Evolutionary conservation across 2,113 vertebrate species (phyloP).

Genomic region (Tachysurus vachellii): DNA sequence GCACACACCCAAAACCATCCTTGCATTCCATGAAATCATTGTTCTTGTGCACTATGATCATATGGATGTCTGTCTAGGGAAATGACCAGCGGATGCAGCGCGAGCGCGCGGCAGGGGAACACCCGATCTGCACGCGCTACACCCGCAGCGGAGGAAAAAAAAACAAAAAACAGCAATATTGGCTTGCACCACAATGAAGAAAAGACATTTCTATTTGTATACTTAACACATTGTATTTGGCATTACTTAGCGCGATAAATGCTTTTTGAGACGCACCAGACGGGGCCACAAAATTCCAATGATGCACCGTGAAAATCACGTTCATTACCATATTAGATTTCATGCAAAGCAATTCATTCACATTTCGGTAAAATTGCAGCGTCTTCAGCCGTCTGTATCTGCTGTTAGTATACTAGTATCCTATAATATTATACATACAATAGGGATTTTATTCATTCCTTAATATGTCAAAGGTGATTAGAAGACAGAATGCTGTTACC

Average conservation of each 20-base stretch:
- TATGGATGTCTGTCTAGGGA: background rate
- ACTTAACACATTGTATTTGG: no score
- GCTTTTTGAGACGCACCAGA: background rate
- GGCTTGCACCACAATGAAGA: background rate
- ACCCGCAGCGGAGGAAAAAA: background rate
- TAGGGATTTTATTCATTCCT: slow-evolving; percentile 2
- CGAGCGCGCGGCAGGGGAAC: background rate
- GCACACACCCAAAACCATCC: slow-evolving; percentile 20
- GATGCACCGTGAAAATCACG: background rate
- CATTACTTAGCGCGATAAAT: background rate
- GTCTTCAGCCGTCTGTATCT: background rate
- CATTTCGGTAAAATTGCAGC: background rate
- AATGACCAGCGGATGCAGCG: background rate
- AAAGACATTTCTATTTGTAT: background rate
- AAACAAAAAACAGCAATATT: background rate
- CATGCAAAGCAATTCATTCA: background rate
- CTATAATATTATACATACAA: background rate
- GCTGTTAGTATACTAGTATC: background rate
- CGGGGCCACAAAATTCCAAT: background rate
- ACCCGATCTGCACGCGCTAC: slow-evolving; percentile 4
- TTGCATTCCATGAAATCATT: background rate
- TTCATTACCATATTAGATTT: background rate
- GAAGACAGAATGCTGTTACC: background rate
- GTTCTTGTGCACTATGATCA: slow-evolving; percentile 6
- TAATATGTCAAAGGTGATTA: slow-evolving; percentile 22